Conservation (phyloP, 2,888 invertebrate genomes). For the Terebella lapidaria region DNA sequence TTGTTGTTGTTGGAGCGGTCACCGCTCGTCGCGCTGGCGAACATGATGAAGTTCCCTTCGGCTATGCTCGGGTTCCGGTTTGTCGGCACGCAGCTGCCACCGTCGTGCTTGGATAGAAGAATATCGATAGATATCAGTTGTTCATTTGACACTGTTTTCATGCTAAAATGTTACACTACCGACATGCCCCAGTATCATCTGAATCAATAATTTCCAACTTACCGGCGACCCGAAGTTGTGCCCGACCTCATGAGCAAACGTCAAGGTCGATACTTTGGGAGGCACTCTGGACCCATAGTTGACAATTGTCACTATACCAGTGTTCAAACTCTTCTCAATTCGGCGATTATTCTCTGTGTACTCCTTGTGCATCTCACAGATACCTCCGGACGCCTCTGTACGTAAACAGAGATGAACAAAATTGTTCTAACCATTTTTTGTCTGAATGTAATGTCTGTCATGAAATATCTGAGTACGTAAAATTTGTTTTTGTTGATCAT, state of each 20-base stretch:
- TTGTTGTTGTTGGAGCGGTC: conserved; percentile 96
- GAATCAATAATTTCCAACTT: too few relatives aligned
- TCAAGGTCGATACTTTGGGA: conserved; percentile 68
- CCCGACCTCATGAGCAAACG: conserved; percentile 93
- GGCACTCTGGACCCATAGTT: conserved; percentile 73
- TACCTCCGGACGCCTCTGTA: conserved; percentile 13
- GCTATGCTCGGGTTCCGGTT: conserved; percentile 59
- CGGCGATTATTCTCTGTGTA: conserved; percentile 9
- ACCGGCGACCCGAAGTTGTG: conserved; percentile 73
- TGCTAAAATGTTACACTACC: too few relatives aligned
- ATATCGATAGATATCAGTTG: background rate
- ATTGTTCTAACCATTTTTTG: background rate
- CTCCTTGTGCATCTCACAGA: conserved; percentile 19
- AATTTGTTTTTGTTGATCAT: background rate
- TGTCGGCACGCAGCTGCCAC: conserved; percentile 26
- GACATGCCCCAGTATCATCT: too few relatives aligned
- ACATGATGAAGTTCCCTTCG: conserved; percentile 97
- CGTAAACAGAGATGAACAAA: background rate
- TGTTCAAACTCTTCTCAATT: conserved; percentile 76
- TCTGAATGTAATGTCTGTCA: background rate
- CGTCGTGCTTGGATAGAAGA: conserved; percentile 80
- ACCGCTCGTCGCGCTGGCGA: conserved; percentile 96
- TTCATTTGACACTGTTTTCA: too few relatives aligned
- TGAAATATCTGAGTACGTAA: background rate
- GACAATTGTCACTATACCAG: conserved; percentile 97